phyloP scores from a whole-genome alignment of 2,888 invertebrate species.

The Synergus itoensis region DNA sequence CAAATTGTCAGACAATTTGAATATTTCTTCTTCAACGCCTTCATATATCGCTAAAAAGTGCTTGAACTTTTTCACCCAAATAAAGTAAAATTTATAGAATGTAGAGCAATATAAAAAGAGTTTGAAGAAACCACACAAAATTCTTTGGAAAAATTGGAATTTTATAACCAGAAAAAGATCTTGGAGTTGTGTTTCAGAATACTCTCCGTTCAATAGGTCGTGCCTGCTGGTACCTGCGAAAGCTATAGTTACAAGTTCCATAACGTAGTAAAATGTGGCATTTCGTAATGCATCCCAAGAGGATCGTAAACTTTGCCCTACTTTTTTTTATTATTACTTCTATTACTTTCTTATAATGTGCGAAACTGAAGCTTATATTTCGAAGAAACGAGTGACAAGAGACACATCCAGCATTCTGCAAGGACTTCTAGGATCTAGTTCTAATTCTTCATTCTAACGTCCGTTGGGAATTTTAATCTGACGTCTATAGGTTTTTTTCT shows the following conservation, averaged over 20 bases:
- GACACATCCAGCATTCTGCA: neutral
- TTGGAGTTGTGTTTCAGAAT: conserved; percentile 41
- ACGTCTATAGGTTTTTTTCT: too few relatives aligned
- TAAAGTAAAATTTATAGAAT: too few relatives aligned
- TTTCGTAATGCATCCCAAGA: conserved; percentile 26
- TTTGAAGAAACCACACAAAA: neutral
- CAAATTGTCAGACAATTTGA: too few relatives aligned
- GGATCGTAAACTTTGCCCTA: conserved; percentile 21
- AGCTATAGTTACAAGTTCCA: conserved; percentile 20
- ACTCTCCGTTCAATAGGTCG: conserved; percentile 57
- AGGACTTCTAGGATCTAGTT: too few relatives aligned
- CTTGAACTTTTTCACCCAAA: too few relatives aligned
- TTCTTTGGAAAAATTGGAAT: neutral
- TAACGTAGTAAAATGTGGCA: conserved; percentile 23
- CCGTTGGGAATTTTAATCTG: too few relatives aligned
- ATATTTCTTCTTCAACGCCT: too few relatives aligned
- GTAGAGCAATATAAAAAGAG: too few relatives aligned
- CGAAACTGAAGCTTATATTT: neutral
- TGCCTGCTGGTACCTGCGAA: conserved; percentile 58
- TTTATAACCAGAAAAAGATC: neutral
- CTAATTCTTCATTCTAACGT: too few relatives aligned
- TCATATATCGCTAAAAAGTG: too few relatives aligned
- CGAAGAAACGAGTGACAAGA: neutral
- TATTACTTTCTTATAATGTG: conserved; percentile 6
- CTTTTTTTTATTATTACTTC: conserved; percentile 17